Evolutionary conservation across 2,113 vertebrate genomes (phyloP).

Genomic region (Eptesicus fuscus): DNA sequence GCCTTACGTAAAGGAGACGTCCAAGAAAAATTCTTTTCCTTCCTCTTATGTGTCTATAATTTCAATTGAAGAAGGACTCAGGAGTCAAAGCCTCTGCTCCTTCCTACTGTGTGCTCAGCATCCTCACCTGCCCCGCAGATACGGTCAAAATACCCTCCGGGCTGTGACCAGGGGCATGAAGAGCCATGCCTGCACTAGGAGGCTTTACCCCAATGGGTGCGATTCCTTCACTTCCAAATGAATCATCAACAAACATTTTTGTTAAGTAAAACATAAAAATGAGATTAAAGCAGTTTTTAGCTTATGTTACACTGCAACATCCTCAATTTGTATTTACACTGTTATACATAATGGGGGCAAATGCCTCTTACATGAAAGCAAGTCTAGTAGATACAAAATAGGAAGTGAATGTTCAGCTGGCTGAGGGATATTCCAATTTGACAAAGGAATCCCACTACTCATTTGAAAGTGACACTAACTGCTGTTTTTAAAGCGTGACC

Average conservation of each 20-base stretch:
- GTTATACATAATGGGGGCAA: not conserved
- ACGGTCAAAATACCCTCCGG: accelerated
- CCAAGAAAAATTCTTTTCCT: not conserved
- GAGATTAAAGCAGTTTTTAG: not conserved
- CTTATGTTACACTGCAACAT: not conserved
- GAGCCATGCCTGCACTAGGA: not conserved
- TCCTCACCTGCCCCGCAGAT: not conserved
- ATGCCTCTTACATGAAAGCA: not conserved
- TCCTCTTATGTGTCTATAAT: not conserved
- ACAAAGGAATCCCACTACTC: not conserved
- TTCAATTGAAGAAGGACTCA: not conserved
- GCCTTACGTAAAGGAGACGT: accelerated
- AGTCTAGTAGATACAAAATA: not conserved
- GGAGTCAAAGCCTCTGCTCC: not conserved
- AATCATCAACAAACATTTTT: not conserved
- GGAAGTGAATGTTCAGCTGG: not conserved
- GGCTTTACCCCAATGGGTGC: not conserved
- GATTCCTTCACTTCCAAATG: not conserved
- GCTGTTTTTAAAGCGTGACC: slow-evolving; percentile 36
- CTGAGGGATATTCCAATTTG: not conserved
- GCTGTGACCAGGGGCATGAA: accelerated
- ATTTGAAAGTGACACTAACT: slow-evolving; percentile 3
- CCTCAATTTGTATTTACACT: not conserved
- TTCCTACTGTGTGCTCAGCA: accelerated
- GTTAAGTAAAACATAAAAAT: not conserved